These are phyloP conservation scores for Agelaius tricolor DNA, from an alignment of 2,113 vertebrate species.

Conservation along the genomic window DNA sequence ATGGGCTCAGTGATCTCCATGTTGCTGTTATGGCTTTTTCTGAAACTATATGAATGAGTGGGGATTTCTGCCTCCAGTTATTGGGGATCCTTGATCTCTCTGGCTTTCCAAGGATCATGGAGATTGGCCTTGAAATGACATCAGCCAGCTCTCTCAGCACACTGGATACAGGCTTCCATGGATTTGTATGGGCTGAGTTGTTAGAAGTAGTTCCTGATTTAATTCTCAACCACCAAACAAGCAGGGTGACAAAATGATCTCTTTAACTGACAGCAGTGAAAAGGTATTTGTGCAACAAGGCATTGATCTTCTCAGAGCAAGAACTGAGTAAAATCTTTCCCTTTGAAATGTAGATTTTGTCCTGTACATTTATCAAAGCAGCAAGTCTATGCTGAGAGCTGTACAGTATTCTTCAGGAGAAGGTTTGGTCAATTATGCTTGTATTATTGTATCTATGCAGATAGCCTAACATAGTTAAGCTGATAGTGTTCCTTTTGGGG, in stretches of 20 bases:
- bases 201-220: neutral
- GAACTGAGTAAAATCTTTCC: neutral
- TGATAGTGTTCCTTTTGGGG: neutral
- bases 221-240: neutral
- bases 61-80: fast-evolving
- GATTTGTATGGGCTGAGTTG: neutral
- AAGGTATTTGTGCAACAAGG: neutral
- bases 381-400: neutral
- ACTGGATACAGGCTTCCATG: neutral
- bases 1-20: neutral
- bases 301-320: neutral
- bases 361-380: neutral
- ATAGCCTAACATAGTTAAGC: neutral
- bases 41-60: neutral
- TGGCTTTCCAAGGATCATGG: neutral
- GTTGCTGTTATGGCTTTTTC: neutral
- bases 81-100: neutral
- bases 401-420: neutral
- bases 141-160: neutral
- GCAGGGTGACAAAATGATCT: neutral
- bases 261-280: neutral
- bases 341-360: neutral
- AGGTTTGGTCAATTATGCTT: neutral
- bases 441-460: neutral
- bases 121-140: neutral